Conservation (phyloP, 2,888 invertebrate species). For the Malthinus seriepunctatus region DNA sequence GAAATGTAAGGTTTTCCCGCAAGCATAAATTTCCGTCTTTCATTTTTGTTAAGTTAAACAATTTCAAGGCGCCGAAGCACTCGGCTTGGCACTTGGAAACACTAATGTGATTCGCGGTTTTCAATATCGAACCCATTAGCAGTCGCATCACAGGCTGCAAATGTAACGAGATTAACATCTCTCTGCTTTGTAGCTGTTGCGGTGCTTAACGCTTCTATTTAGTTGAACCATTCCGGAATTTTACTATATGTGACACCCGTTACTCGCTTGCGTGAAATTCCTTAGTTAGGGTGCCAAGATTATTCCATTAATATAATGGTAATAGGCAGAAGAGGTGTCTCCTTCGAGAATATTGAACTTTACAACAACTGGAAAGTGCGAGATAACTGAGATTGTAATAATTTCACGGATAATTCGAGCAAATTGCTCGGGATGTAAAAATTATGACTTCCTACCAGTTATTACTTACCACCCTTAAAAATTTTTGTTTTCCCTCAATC, state of each 20-base stretch:
- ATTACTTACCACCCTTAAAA: not conserved
- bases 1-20: not conserved
- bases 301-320: constrained; percentile 40
- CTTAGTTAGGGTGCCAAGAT: constrained; percentile 33
- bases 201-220: constrained; percentile 19
- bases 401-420: not conserved
- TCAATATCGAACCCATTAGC: constrained; percentile 47
- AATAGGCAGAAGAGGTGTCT: constrained; percentile 16
- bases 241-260: constrained; percentile 29
- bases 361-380: constrained; percentile 4
- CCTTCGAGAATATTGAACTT: constrained; percentile 7
- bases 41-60: constrained; percentile 24
- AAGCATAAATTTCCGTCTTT: constrained; percentile 1
- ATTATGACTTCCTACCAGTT: not conserved
- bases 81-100: constrained; percentile 46
- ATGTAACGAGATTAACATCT: constrained; percentile 46
- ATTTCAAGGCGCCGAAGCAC: constrained; percentile 35
- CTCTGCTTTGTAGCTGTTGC: constrained; percentile 41
- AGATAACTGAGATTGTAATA: not conserved
- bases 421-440: not conserved
- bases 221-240: constrained; percentile 23
- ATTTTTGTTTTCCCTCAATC: not conserved
- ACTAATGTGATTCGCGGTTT: constrained; percentile 52
- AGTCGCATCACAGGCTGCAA: constrained; percentile 46
- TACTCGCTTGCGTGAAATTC: constrained; percentile 23